Percentiles rank a stretch among this genome's conserved stretches.
These are phyloP conservation scores for Alentia gelatinosa DNA, from an alignment of 2,888 invertebrate genomes.

Conservation along the genomic window DNA sequence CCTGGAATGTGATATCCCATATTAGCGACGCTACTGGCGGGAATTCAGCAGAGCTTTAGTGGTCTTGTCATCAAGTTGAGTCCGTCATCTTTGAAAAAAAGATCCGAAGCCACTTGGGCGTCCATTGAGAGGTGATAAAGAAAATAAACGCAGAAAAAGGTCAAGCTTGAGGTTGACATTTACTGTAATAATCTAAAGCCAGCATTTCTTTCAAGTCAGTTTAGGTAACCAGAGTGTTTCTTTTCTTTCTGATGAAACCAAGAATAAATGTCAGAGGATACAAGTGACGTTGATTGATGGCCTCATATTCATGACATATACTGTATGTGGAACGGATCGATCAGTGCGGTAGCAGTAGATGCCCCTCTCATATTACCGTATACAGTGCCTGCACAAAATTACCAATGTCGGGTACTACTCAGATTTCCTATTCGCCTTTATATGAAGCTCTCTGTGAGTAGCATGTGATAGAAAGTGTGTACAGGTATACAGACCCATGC, in stretches of 20 bases:
- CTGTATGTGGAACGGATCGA: too few species aligned
- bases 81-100: neutral
- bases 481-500: too few species aligned
- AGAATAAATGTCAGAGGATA: neutral
- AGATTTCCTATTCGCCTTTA: too few species aligned
- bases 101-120: neutral
- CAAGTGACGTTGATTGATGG: too few species aligned
- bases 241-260: neutral
- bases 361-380: too few species aligned
- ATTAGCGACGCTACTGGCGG: neutral
- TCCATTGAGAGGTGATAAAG: too few species aligned
- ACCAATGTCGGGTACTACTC: too few species aligned
- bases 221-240: neutral
- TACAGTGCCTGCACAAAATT: too few species aligned
- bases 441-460: too few species aligned
- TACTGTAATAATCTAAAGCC: neutral
- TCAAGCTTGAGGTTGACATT: neutral
- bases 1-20: neutral
- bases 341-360: too few species aligned
- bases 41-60: neutral
- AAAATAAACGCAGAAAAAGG: neutral
- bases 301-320: too few species aligned
- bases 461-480: too few species aligned
- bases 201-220: neutral
- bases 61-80: neutral